These are phyloP conservation scores for Clarias gariepinus DNA, from an alignment of 2,113 vertebrate genomes.

Conservation along the genomic window DNA sequence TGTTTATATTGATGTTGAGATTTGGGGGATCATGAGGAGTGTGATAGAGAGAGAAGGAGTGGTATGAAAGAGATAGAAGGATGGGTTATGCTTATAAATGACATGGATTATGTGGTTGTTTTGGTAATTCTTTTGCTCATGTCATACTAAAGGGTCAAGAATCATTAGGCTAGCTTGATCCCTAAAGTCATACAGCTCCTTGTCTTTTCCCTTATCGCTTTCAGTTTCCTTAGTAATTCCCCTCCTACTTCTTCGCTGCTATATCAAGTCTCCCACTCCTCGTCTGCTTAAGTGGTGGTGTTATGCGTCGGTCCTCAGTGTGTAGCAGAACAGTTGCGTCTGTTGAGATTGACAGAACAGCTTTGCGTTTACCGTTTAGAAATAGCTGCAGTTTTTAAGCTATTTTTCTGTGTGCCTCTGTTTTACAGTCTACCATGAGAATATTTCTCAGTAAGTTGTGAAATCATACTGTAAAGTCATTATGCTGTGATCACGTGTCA, in stretches of 20 bases:
- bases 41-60: neutral
- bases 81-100: neutral
- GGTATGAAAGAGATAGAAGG: neutral
- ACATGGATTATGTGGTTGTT: neutral
- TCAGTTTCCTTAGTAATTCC: slow-evolving; percentile 12
- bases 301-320: neutral
- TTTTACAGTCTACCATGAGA: too few species aligned
- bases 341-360: slow-evolving; percentile 31
- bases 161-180: neutral
- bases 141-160: neutral
- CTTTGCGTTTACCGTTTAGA: neutral
- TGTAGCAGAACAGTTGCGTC: slow-evolving; percentile 19
- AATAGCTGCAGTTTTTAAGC: neutral
- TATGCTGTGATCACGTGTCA: neutral
- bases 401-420: neutral
- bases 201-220: neutral
- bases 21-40: slow-evolving; percentile 2
- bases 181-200: neutral
- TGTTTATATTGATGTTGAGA: slow-evolving; percentile 26
- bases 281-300: slow-evolving; percentile 7
- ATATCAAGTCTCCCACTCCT: slow-evolving; percentile 32
- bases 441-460: neutral
- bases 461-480: neutral
- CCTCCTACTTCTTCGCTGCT: slow-evolving; percentile 14
- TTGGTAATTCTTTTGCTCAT: neutral